These are phyloP conservation scores for Ectemnius continuus DNA, from an alignment of 2,888 invertebrate genomes.

Conservation along the genomic window DNA sequence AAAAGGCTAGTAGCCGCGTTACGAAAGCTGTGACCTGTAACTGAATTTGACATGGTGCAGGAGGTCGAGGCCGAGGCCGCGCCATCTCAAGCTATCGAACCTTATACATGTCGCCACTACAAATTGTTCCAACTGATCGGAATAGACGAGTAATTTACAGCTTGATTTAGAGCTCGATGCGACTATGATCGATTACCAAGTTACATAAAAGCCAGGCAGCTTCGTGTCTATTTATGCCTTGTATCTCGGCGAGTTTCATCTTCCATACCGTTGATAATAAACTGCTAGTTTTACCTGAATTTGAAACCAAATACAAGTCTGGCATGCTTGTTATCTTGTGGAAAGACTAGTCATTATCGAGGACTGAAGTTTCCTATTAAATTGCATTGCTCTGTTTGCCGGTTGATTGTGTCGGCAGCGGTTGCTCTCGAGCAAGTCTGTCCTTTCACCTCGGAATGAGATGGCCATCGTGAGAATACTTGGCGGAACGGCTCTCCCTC, in stretches of 20 bases:
- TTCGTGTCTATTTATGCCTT: constrained; percentile 51
- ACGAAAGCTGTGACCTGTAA: too few species aligned
- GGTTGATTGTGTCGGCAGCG: too few species aligned
- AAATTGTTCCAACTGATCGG: neutral
- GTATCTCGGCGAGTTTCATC: constrained; percentile 44
- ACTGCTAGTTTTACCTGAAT: neutral
- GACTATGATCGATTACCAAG: constrained; percentile 30
- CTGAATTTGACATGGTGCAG: too few species aligned
- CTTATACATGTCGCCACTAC: neutral
- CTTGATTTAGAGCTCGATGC: constrained; percentile 22
- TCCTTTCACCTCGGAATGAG: constrained; percentile 53
- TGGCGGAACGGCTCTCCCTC: constrained; percentile 10
- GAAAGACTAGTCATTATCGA: too few species aligned
- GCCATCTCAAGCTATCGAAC: too few species aligned
- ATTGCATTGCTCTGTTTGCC: too few species aligned
- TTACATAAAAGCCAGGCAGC: constrained; percentile 56
- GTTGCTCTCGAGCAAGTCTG: constrained; percentile 28
- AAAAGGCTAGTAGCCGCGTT: too few species aligned
- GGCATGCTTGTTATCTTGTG: too few species aligned
- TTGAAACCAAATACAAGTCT: too few species aligned
- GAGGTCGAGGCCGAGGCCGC: too few species aligned
- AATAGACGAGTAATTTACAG: constrained; percentile 27
- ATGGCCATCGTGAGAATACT: constrained; percentile 31
- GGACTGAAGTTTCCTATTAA: too few species aligned
- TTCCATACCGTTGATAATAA: constrained; percentile 47